Conservation (phyloP, 2,113 vertebrate genomes). For the Terrapene triunguis region DNA sequence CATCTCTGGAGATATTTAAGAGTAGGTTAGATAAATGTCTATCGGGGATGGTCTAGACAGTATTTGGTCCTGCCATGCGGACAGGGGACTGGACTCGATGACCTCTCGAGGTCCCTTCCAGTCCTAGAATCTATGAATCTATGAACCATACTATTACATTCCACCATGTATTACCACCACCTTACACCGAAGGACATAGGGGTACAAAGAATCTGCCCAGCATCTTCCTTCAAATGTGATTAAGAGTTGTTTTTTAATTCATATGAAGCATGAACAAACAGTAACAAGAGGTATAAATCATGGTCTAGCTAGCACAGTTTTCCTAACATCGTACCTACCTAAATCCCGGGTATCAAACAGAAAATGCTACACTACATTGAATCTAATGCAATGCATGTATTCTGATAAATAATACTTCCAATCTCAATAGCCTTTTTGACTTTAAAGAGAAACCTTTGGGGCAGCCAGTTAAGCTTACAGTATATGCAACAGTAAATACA, state of each 20-base stretch:
- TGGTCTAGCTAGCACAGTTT: not conserved
- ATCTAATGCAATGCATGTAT: not conserved
- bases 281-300: accelerated
- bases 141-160: not conserved
- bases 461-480: not conserved
- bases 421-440: not conserved
- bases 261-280: accelerated
- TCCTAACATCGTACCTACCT: not conserved
- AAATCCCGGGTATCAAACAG: not conserved
- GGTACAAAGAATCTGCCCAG: not conserved
- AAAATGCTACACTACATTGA: not conserved
- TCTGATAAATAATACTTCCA: not conserved
- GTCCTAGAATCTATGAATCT: too few species aligned
- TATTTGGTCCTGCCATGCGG: too few species aligned
- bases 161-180: not conserved
- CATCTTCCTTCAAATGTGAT: not conserved
- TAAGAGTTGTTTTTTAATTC: accelerated
- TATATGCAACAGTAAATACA: not conserved
- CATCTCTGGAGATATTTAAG: too few species aligned
- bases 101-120: too few species aligned
- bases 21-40: too few species aligned
- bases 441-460: not conserved
- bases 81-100: too few species aligned
- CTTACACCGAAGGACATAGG: not conserved
- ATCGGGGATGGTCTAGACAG: too few species aligned